Conservation (phyloP, 2,888 invertebrate species). For the Epinotia nisella region DNA sequence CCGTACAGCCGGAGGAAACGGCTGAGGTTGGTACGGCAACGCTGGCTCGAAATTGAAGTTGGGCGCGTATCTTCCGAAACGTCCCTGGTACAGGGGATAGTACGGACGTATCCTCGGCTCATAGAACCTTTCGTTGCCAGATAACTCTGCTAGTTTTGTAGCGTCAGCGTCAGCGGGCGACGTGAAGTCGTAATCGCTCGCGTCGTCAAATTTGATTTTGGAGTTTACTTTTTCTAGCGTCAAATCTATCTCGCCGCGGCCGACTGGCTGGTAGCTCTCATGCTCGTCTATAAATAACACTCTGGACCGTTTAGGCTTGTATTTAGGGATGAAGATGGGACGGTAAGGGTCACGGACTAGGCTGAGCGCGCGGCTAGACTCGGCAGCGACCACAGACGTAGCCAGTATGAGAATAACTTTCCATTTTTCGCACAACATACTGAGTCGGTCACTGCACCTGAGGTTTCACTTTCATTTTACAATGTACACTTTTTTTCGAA, state of each 20-base stretch:
- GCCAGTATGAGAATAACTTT: conserved; percentile 77
- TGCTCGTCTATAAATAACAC: conserved; percentile 75
- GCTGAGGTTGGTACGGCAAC: conserved; percentile 56
- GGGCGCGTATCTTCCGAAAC: conserved; percentile 73
- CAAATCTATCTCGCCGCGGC: conserved; percentile 76
- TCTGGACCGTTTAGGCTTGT: conserved; percentile 60
- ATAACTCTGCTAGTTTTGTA: conserved; percentile 57
- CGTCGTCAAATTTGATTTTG: conserved; percentile 81
- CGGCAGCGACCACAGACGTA: conserved; percentile 68
- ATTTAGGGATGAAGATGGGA: conserved; percentile 41
- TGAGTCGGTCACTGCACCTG: conserved; percentile 76
- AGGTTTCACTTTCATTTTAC: conserved; percentile 79
- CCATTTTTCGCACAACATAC: conserved; percentile 81
- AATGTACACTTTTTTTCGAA: conserved; percentile 43
- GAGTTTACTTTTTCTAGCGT: conserved; percentile 65
- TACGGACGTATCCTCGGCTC: conserved; percentile 63
- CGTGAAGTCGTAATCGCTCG: conserved; percentile 76
- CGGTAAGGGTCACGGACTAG: conserved; percentile 56
- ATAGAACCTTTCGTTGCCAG: conserved; percentile 75
- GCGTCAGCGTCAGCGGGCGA: conserved; percentile 60
- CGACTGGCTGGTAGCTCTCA: conserved; percentile 68
- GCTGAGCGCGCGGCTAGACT: conserved; percentile 75
- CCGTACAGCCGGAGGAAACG: conserved; percentile 65
- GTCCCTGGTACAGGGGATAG: conserved; percentile 69
- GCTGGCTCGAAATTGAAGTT: conserved; percentile 66